Conservation (phyloP, 1,140 invertebrate species). For the Drosophila pallidifrons region DNA sequence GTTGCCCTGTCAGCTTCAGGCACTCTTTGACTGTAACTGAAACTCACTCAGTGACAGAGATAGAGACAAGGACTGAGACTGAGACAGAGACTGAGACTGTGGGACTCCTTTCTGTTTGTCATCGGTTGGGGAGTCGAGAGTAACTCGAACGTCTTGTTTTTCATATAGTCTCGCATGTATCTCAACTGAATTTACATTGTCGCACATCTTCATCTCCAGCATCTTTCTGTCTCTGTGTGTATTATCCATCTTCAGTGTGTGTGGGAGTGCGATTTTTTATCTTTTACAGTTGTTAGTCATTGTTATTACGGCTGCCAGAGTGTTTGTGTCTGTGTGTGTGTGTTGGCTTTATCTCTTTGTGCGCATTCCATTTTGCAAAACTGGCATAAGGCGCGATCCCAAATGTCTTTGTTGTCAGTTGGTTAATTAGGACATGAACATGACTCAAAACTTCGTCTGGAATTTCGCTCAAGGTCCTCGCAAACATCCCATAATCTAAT, state of each 20-base stretch:
- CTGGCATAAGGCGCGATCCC: conserved; percentile 1
- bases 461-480: conserved; percentile 21
- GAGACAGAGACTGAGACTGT: neutral
- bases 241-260: conserved; percentile 8
- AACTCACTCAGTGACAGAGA: neutral
- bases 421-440: conserved; percentile 66
- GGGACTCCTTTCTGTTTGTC: conserved; percentile 55
- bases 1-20: conserved; percentile 29
- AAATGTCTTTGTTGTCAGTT: conserved; percentile 62
- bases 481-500: conserved; percentile 11
- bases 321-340: too few relatives aligned
- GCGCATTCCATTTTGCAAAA: conserved; percentile 35
- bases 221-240: conserved; percentile 3
- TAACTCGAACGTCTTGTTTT: conserved; percentile 58
- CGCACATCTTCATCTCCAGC: conserved; percentile 43
- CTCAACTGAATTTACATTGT: conserved; percentile 69
- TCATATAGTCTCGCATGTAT: conserved; percentile 37
- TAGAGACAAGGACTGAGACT: neutral
- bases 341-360: conserved; percentile 42
- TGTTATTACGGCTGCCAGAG: conserved; percentile 42
- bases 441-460: conserved; percentile 60
- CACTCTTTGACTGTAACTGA: conserved; percentile 18
- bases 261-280: conserved; percentile 53
- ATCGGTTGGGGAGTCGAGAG: conserved; percentile 53
- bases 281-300: conserved; percentile 63